phyloP scores from a whole-genome alignment of 2,888 invertebrate species.

The Eristalis intricaria region DNA sequence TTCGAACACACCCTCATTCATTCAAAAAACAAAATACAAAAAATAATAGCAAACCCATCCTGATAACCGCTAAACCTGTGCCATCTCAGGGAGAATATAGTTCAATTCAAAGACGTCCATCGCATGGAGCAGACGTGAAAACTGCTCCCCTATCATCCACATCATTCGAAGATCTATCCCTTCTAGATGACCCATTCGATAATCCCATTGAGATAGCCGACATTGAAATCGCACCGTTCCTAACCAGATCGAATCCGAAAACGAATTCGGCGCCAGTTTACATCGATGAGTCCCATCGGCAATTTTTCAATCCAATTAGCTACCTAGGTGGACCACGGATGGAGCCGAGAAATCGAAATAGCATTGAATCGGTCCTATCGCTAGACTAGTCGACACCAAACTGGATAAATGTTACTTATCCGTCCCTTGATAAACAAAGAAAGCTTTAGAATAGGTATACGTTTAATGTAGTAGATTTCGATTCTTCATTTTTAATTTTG shows the following conservation, averaged over 20 bases:
- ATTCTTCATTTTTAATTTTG: constrained; percentile 5
- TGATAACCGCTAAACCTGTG: constrained; percentile 72
- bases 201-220: constrained; percentile 67
- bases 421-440: constrained; percentile 1
- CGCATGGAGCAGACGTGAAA: background rate
- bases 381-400: constrained; percentile 82
- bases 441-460: background rate
- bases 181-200: constrained; percentile 12
- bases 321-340: constrained; percentile 86
- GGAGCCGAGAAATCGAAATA: constrained; percentile 82
- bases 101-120: background rate
- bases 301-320: constrained; percentile 86
- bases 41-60: constrained; percentile 61
- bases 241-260: constrained; percentile 73
- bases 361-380: constrained; percentile 87
- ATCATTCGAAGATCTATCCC: constrained; percentile 56
- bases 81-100: constrained; percentile 63
- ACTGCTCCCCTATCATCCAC: constrained; percentile 39
- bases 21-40: constrained; percentile 31
- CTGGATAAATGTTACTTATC: constrained; percentile 3
- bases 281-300: constrained; percentile 82
- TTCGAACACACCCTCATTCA: constrained; percentile 16
- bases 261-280: constrained; percentile 81
- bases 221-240: constrained; percentile 74
- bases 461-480: background rate